These are phyloP conservation scores for Danio rerio DNA, from an alignment of 2,113 vertebrate genomes.

Conservation along the genomic window DNA sequence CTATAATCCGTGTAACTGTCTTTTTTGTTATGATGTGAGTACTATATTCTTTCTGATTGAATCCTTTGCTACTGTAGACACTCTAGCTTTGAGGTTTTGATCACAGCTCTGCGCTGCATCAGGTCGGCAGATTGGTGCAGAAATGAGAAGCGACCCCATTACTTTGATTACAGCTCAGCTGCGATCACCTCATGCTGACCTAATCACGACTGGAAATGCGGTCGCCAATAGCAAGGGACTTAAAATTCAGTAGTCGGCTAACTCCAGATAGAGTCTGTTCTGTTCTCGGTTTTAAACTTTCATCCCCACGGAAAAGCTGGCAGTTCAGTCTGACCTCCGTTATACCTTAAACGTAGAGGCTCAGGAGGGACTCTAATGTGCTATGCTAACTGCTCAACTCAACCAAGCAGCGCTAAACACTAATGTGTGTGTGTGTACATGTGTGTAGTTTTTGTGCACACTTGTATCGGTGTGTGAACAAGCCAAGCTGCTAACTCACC, in stretches of 20 bases:
- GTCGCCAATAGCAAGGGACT: conserved; percentile 2
- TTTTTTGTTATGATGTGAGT: background rate
- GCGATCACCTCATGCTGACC: background rate
- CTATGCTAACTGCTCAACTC: conserved; percentile 12
- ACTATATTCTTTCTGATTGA: background rate
- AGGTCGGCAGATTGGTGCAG: background rate
- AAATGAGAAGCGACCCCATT: conserved; percentile 22
- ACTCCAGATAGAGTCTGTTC: background rate
- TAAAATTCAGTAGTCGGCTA: background rate
- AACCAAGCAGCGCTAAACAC: conserved; percentile 8
- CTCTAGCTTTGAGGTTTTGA: background rate
- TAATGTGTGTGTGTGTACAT: background rate
- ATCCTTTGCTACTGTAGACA: background rate
- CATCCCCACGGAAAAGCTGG: background rate
- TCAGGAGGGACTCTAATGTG: conserved; percentile 11
- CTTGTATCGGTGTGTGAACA: background rate
- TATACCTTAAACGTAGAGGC: background rate
- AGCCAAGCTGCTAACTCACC: conserved; percentile 10
- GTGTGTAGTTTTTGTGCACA: background rate
- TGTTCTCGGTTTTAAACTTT: conserved; percentile 5
- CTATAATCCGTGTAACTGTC: no score
- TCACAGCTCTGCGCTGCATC: background rate
- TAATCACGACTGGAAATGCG: conserved; percentile 25
- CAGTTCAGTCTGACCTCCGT: background rate
- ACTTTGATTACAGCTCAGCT: conserved; percentile 28